Base-by-base conservation (phyloP, 1,140 invertebrate genomes). In the Agrypnia vestita region DNA sequence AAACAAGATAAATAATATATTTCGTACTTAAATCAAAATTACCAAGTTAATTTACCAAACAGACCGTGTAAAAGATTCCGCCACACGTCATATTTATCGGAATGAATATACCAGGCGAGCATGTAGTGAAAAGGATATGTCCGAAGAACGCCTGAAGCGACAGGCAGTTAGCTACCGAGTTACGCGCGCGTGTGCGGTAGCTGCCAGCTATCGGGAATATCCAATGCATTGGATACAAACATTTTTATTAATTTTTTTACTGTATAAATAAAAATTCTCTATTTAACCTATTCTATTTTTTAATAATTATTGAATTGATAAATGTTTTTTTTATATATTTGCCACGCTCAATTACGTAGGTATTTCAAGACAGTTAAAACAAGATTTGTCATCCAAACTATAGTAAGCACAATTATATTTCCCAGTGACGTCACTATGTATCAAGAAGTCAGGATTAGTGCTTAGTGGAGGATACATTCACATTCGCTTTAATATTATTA, bases 151-250 rank as follows among this genome's bases (percentile, higher is more conserved):
- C 77, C 69, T 21, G 15, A 6, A 55, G 77, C 69, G 55, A 72
- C 53, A 35, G 67, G 56, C 51, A 17, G 67, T 56, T 76, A 49
- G 15, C 46, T 73, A 73, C 77, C 56, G 77, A n/a, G 44, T 62
- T 79, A 79, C 77, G 77, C 77, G 69, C 77, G 77, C 77, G 77
- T 79, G 77, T 62, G 53, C 25, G 56, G 77, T 73, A 74, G 77
- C 77, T 55, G 46, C 35, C 46, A 35, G 69, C 49, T 17, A 64
- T 25, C 8, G 21, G 61, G 35, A 64, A 64, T 43, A 51, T 51
- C 49, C 49, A 8, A 51, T 51, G 49, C 11, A 35, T 35, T 35
- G 11, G 49, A 15, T 1, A 51, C 49, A 12, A 51, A 51, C 49
- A 51, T 51, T 51, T 51, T 35, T 35, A 35, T 35, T 6, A 35